phyloP scores from a whole-genome alignment of 1,140 invertebrate species.

The Ips typographus region DNA sequence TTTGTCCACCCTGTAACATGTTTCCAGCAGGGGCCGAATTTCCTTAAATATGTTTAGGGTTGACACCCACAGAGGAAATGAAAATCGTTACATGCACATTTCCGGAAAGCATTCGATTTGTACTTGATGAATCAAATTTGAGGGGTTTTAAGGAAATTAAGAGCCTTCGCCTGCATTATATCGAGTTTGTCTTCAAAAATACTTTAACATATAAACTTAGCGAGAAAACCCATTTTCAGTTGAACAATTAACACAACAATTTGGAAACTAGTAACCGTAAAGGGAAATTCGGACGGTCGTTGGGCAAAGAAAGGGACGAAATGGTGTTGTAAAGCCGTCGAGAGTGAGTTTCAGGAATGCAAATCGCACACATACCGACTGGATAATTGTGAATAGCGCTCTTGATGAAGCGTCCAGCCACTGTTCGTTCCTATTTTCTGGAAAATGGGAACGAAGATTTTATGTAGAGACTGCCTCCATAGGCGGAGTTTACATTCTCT shows the following conservation, averaged over 20 bases:
- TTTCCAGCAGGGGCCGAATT: too few species aligned
- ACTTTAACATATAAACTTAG: too few species aligned
- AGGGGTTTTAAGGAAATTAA: conserved; percentile 2
- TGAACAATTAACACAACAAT: conserved; percentile 30
- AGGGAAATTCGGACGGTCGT: conserved; percentile 21
- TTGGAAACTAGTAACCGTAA: conserved; percentile 8
- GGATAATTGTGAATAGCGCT: conserved; percentile 48
- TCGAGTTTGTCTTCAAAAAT: too few species aligned
- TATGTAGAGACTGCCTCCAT: too few species aligned
- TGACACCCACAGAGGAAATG: conserved; percentile 19
- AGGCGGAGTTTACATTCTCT: too few species aligned
- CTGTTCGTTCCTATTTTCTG: conserved; percentile 33
- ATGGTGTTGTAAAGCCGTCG: conserved; percentile 29
- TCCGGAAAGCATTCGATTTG: not conserved
- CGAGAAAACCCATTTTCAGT: conserved; percentile 20
- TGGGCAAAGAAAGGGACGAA: conserved; percentile 28
- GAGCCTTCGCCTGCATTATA: not conserved
- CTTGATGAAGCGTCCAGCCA: conserved; percentile 48
- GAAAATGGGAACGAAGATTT: not conserved
- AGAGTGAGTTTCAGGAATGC: conserved; percentile 39
- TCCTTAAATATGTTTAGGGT: conserved; percentile 1
- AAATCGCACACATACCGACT: conserved; percentile 47
- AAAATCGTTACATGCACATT: conserved; percentile 5
- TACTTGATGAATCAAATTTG: not conserved
- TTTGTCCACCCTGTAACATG: too few species aligned